Evolutionary conservation across 2,888 invertebrate species (phyloP).

Genomic region (Cosmia pyralina): DNA sequence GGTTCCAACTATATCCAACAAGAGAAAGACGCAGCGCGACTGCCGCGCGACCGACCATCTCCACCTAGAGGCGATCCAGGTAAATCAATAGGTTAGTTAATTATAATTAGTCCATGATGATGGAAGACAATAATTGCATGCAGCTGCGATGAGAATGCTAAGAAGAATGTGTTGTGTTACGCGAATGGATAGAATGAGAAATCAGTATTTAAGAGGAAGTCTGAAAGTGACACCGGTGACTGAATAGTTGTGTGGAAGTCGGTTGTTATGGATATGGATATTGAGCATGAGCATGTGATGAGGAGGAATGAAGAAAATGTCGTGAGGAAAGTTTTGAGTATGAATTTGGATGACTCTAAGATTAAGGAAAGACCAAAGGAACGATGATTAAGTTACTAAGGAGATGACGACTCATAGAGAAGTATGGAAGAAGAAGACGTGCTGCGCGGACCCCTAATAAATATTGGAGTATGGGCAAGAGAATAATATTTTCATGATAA

Average conservation of each 20-base stretch:
- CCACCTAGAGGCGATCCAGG: constrained; percentile 91
- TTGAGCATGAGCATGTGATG: neutral
- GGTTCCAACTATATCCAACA: constrained; percentile 93
- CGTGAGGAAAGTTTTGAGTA: neutral
- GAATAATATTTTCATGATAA: neutral
- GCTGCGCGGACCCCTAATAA: neutral
- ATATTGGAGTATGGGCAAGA: neutral
- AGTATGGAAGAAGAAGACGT: neutral
- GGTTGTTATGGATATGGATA: neutral
- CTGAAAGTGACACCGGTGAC: neutral
- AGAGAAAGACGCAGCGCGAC: constrained; percentile 85
- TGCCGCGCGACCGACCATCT: constrained; percentile 86
- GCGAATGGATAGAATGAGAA: neutral
- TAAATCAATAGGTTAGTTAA: constrained; percentile 74
- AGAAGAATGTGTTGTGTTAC: neutral
- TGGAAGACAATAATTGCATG: neutral
- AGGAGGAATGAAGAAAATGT: neutral
- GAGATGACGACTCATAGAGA: neutral
- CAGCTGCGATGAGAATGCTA: neutral
- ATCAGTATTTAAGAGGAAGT: neutral
- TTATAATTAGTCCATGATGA: neutral
- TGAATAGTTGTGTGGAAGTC: neutral
- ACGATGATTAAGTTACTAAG: neutral
- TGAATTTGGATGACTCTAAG: neutral
- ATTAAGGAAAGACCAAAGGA: neutral